phyloP scores from a whole-genome alignment of 1,140 invertebrate species.

The Rhyacophila brunnea region DNA sequence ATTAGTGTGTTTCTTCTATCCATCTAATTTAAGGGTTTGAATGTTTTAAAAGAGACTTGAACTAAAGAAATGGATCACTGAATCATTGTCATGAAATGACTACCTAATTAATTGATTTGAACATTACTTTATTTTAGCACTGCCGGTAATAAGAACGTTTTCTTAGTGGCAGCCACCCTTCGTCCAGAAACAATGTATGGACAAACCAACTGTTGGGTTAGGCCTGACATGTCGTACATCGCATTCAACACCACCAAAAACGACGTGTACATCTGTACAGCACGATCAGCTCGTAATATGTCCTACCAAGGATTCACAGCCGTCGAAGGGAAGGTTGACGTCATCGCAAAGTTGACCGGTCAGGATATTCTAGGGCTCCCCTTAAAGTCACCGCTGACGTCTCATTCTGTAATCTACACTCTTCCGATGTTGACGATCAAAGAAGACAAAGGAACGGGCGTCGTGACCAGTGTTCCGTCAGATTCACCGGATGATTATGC shows the following conservation, averaged over 20 bases:
- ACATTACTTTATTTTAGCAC: conserved; percentile 12
- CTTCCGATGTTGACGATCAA: conserved; percentile 98
- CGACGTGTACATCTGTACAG: conserved; percentile 86
- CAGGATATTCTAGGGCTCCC: conserved; percentile 76
- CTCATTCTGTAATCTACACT: conserved; percentile 83
- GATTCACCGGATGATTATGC: conserved; percentile 99
- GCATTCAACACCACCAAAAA: conserved; percentile 73
- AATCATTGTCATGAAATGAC: no score
- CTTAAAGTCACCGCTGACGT: conserved; percentile 81
- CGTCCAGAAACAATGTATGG: conserved; percentile 99
- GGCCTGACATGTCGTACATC: conserved; percentile 92
- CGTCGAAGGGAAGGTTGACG: conserved; percentile 75
- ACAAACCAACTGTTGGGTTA: conserved; percentile 98
- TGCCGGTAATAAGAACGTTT: conserved; percentile 62
- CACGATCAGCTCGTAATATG: conserved; percentile 91
- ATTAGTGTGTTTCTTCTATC: no score
- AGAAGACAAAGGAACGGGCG: conserved; percentile 95
- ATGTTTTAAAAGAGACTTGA: no score
- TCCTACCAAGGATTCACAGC: conserved; percentile 90
- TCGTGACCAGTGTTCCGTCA: conserved; percentile 97
- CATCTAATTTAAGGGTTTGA: no score
- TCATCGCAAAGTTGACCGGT: conserved; percentile 72
- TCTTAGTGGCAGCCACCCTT: conserved; percentile 94
- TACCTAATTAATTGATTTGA: no score
- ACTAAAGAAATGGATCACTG: no score